These are phyloP conservation scores for Mirounga angustirostris DNA, from an alignment of 2,113 vertebrate genomes.

Conservation along the genomic window DNA sequence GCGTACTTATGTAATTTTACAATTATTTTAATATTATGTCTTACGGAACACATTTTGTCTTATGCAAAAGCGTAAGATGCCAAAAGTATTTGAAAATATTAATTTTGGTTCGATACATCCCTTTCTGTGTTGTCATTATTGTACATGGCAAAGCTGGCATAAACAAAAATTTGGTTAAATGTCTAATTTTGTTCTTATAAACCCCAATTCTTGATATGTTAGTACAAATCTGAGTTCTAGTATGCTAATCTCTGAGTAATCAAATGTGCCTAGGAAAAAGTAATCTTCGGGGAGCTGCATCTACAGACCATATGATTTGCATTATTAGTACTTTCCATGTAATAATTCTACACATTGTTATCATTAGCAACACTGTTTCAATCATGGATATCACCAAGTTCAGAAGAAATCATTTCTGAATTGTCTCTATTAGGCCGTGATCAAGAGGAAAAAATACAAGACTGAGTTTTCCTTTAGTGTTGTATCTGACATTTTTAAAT, in stretches of 20 bases:
- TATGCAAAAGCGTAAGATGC: constrained; percentile 24
- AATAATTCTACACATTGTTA: constrained; percentile 82
- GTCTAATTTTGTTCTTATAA: constrained; percentile 55
- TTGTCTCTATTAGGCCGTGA: constrained; percentile 79
- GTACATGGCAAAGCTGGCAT: constrained; percentile 4
- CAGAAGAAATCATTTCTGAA: constrained; percentile 82
- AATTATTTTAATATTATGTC: constrained; percentile 20
- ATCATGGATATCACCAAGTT: constrained; percentile 82
- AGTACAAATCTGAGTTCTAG: constrained; percentile 69
- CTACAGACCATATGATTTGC: constrained; percentile 72
- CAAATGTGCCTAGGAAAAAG: constrained; percentile 62
- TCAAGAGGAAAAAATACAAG: constrained; percentile 82
- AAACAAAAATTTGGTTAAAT: constrained; percentile 55
- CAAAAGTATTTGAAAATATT: constrained; percentile 40
- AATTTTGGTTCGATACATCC: not conserved
- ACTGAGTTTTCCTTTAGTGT: constrained; percentile 74
- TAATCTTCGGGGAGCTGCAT: constrained; percentile 30
- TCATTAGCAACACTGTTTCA: constrained; percentile 82
- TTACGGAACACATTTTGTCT: not conserved
- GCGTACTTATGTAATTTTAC: not conserved
- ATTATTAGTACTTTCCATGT: constrained; percentile 81
- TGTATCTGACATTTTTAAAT: constrained; percentile 82
- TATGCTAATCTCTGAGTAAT: constrained; percentile 71
- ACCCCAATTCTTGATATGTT: constrained; percentile 23
- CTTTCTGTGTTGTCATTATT: not conserved